Conservation (phyloP, 2,113 vertebrate species). For the Haemorhous mexicanus region DNA sequence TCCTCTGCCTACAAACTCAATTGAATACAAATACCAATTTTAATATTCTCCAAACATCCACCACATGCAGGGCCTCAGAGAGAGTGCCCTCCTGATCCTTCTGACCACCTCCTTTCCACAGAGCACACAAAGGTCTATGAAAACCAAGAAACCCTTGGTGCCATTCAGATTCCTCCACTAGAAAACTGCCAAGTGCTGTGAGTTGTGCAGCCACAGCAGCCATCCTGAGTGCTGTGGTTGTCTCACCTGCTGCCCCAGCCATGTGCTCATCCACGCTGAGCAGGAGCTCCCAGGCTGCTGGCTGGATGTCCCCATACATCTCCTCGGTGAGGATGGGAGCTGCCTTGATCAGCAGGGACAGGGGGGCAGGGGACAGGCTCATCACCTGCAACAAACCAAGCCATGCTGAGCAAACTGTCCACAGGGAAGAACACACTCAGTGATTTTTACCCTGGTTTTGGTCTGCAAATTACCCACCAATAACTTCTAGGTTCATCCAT, state of each 20-base stretch:
- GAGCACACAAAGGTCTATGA: neutral
- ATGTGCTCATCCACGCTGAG: constrained; percentile 98
- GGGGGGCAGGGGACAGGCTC: constrained; percentile 93
- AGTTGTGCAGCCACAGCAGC: neutral
- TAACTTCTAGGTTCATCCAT: neutral
- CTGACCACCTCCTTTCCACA: neutral
- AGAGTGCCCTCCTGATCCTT: neutral
- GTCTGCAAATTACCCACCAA: neutral
- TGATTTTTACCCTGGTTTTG: neutral
- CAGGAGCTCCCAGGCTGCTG: constrained; percentile 95
- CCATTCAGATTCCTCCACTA: neutral
- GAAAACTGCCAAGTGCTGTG: neutral
- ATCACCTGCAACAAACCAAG: constrained; percentile 81
- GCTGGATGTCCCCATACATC: constrained; percentile 97
- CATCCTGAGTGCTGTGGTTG: neutral
- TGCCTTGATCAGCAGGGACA: constrained; percentile 95
- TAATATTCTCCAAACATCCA: neutral
- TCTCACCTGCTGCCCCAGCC: constrained; percentile 92
- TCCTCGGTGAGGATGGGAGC: constrained; percentile 94
- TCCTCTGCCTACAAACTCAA: neutral
- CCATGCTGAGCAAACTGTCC: neutral
- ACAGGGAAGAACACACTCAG: neutral
- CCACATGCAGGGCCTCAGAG: neutral
- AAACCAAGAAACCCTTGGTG: neutral
- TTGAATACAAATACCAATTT: neutral